Conservation (phyloP, 2,888 invertebrate species). For the Protophormia terraenovae region DNA sequence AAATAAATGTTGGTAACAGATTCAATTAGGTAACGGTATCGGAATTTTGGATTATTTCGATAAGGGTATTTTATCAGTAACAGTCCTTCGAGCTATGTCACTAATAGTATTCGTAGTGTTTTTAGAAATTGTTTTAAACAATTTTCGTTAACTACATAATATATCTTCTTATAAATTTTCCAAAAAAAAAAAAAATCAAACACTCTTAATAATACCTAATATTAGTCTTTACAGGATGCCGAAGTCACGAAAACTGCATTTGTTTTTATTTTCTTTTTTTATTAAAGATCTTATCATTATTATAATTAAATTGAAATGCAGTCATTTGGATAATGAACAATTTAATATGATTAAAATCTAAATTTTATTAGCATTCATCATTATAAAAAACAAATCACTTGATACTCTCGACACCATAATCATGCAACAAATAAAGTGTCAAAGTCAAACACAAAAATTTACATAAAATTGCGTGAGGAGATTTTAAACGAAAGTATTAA, state of each 20-base stretch:
- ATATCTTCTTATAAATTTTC: too few species aligned
- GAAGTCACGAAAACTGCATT: neutral
- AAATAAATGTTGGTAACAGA: too few species aligned
- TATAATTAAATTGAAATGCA: neutral
- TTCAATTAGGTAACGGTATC: too few species aligned
- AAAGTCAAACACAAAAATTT: slow-evolving; percentile 29
- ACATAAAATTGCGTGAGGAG: slow-evolving; percentile 50
- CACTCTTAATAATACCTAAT: too few species aligned
- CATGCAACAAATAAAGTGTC: slow-evolving; percentile 40
- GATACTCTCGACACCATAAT: slow-evolving; percentile 11
- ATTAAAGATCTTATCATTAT: slow-evolving; percentile 15
- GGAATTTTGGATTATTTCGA: too few species aligned
- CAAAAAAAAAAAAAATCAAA: too few species aligned
- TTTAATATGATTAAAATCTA: slow-evolving; percentile 41
- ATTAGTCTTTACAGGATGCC: neutral
- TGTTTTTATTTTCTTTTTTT: neutral
- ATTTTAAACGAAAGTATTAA: slow-evolving; percentile 50
- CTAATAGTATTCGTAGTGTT: too few species aligned
- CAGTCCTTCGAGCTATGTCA: too few species aligned
- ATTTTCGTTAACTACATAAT: too few species aligned
- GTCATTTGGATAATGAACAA: slow-evolving; percentile 31
- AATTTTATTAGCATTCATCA: slow-evolving; percentile 24
- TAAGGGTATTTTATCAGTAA: too few species aligned
- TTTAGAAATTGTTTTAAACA: too few species aligned
- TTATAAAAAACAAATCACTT: slow-evolving; percentile 14